Evolutionary conservation across 2,113 vertebrate species (phyloP), one percentile per base, ranked within the genome.

Genomic region (Callospermophilus lateralis): DNA sequence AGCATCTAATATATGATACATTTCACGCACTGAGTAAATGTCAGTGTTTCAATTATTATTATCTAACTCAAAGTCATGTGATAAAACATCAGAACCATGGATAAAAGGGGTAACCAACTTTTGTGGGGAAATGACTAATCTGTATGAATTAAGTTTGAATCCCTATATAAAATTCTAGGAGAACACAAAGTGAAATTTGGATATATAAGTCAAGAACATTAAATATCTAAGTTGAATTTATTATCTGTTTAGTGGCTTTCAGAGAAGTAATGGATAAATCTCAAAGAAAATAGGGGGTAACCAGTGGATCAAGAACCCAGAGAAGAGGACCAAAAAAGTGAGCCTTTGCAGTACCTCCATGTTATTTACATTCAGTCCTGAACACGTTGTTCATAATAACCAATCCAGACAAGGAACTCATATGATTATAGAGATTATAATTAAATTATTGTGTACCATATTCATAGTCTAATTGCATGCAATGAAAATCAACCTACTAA

Each of bases 201-300:
- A 84, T 72, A 72, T 53, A 53, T 8, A 6, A 89, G 24, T 61
- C 10, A 63, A 72, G 84, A 79, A 55, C 13, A 89, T 55, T 55
- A 90, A 93, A 45, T 96, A 79, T 48, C 55, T 65, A 79, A 6
- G 73, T 67, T 84, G 45, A 79, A 80, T 93, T 80, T 79, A 90
- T 8, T 15, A 24, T 32, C 80, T 78, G 79, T 24, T 80, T 13
- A n/a, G 7, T 22, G 84, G 42, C 85, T 42, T 89, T n/a, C 39
- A 45, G 22, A 73, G 5, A 79, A 20, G 11, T 73, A 53, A 90
- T 90, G 24, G 13, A 80, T 68, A 74, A 61, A 55, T 26, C 67
- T 73, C 86, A 81, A 80, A 39, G 81, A 76, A 94, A 72, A 53
- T 86, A 68, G 80, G 24, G 86, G 37, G 39, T 79, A n/a, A 61